Evolutionary conservation across 2,797 vertebrate genomes (phyloP), one percentile per base, ranked within the genome.

Genomic region (Oryzias dopingdopingensis): DNA sequence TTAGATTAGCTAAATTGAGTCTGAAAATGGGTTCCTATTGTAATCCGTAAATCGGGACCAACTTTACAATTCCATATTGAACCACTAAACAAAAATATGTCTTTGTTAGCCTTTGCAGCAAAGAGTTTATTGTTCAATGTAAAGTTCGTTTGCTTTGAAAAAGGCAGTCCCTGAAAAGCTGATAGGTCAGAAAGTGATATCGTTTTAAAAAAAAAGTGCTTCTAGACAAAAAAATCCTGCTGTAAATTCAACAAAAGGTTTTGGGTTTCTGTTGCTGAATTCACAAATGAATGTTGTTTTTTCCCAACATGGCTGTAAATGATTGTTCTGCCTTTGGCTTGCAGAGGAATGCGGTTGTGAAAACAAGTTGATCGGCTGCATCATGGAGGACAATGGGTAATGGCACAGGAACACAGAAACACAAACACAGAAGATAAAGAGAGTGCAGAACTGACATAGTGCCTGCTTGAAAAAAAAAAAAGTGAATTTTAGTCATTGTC

Each of bases 351-450:
- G 97, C 76, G 94, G 95, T 72, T 99, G 97, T 85, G 80, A 85
- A 71, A 95, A 95, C 66, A 92, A 91, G 41, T 98, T 94, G 95
- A 89, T 86, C 37, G 97, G 96, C 80, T 99, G 97, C 91, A 95
- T 99, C 80, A 99, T 99, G 97, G 96, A 99, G 76, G 97, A 99
- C 84, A 97, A 94, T 0, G 97, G 97, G 97, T 99, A 93, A 88
- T 76, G 23, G 68, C 42, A 42, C 57, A 43, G 48, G 65, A 23
- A 52, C 48, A 60, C 51, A 26, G 41, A 41, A 17, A 50, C 8
- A 46, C 22, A 37, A 23, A 51, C 41, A 56, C 13, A 49, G 49
- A 51, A 46, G 32, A 62, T 70, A 45, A 15, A 62, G 24, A 32
- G 16, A 59, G 48, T 17, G 23, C 50, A 4, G n/a, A 56, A 49